Percentiles rank a stretch among this genome's conserved stretches.
These are phyloP conservation scores for Anoncus sp. DNA, from an alignment of 2,888 invertebrate species.

Conservation along the genomic window DNA sequence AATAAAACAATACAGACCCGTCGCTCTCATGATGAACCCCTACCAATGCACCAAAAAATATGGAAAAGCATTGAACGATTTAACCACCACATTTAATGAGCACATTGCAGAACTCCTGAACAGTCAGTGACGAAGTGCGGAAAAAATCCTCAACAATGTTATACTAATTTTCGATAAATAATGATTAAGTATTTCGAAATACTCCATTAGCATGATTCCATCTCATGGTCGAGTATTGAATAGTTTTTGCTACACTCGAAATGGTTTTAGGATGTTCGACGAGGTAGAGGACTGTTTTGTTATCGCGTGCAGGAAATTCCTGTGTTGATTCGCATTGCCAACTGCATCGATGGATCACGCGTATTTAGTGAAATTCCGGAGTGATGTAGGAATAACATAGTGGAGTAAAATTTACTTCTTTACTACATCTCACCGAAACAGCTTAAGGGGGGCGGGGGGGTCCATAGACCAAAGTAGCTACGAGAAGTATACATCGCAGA, in stretches of 20 bases:
- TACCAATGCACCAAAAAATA: neutral
- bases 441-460: no score
- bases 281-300: neutral
- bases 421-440: conserved; percentile 41
- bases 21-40: conserved; percentile 22
- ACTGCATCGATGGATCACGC: conserved; percentile 2
- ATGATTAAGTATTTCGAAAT: no score
- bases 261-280: neutral
- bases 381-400: conserved; percentile 13
- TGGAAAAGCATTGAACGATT: neutral
- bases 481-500: no score
- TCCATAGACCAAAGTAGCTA: no score
- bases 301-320: neutral
- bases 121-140: neutral
- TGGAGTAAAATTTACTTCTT: conserved; percentile 25
- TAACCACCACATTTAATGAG: neutral
- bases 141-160: no score
- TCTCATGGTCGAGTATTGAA: no score
- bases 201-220: no score
- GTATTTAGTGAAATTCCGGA: neutral
- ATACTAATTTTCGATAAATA: no score
- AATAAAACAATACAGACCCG: conserved; percentile 48
- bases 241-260: neutral
- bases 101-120: neutral
- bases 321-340: conserved; percentile 12